phyloP scores from a whole-genome alignment of 2,888 invertebrate genomes.

The Hetaerina titia region DNA sequence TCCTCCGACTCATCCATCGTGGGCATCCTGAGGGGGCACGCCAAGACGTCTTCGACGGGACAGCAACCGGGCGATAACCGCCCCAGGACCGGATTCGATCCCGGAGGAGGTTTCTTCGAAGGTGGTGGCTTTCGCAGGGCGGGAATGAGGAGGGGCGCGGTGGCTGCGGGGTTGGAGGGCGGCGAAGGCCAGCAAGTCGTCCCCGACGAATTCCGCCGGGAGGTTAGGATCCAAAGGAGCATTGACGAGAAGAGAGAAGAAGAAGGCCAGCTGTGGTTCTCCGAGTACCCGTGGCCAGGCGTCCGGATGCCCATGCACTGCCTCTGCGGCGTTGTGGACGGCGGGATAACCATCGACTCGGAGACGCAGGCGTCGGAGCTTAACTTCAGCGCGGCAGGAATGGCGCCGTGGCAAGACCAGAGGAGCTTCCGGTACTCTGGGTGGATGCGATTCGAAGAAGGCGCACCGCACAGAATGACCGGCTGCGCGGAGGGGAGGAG shows the following conservation, averaged over 20 bases:
- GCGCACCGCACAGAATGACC: background rate
- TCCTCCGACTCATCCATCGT: slow-evolving; percentile 49
- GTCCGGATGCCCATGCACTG: slow-evolving; percentile 86
- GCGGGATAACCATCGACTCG: slow-evolving; percentile 23
- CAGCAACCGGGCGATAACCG: background rate
- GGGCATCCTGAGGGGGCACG: slow-evolving; percentile 40
- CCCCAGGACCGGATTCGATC: slow-evolving; percentile 73
- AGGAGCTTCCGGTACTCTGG: slow-evolving; percentile 49
- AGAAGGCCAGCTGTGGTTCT: slow-evolving; percentile 82
- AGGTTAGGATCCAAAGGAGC: slow-evolving; percentile 10
- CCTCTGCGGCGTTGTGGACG: slow-evolving; percentile 85
- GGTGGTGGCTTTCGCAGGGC: slow-evolving; percentile 72
- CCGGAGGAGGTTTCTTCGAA: slow-evolving; percentile 77
- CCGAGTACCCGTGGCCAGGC: slow-evolving; percentile 85
- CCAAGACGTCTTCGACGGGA: slow-evolving; percentile 6
- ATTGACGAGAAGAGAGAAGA: slow-evolving; percentile 74
- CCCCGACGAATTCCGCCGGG: background rate
- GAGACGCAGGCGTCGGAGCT: slow-evolving; percentile 32
- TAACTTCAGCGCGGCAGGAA: slow-evolving; percentile 50
- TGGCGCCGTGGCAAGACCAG: slow-evolving; percentile 64
- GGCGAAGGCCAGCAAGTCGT: background rate
- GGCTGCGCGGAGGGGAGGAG: slow-evolving; percentile 48
- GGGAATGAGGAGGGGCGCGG: background rate
- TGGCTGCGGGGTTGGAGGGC: background rate
- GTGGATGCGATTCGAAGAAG: slow-evolving; percentile 54